Evolutionary conservation across 2,113 vertebrate genomes (phyloP).

Genomic region (Apteryx mantelli): DNA sequence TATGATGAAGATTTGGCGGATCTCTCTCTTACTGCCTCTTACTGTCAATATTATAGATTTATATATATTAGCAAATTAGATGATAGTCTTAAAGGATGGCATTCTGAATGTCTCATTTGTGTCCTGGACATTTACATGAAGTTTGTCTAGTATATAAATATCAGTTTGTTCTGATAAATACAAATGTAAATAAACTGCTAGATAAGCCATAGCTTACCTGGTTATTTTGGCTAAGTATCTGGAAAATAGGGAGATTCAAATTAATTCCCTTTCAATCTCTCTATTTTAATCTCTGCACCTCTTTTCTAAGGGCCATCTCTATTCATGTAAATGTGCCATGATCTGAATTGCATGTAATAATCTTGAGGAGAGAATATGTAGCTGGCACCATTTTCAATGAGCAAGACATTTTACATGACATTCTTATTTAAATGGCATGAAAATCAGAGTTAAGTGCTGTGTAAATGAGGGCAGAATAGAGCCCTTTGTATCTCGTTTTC

Average conservation of each 20-base stretch:
- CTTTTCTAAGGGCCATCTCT: background rate
- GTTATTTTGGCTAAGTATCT: background rate
- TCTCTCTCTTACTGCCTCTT: background rate
- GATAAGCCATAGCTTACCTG: background rate
- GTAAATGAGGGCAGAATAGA: constrained; percentile 60
- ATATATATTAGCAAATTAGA: constrained; percentile 1
- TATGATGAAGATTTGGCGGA: background rate
- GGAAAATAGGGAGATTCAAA: background rate
- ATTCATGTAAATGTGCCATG: constrained; percentile 22
- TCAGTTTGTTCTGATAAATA: background rate
- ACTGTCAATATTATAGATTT: background rate
- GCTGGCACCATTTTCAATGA: background rate
- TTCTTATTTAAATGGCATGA: constrained; percentile 46
- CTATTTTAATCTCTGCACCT: background rate
- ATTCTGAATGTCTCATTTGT: background rate
- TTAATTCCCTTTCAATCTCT: background rate
- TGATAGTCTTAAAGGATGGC: background rate
- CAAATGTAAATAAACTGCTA: background rate
- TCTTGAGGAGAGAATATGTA: constrained; percentile 8
- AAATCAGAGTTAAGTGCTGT: constrained; percentile 52
- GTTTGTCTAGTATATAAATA: background rate
- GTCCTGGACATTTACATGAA: background rate
- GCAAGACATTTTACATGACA: constrained; percentile 4
- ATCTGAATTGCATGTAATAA: background rate
- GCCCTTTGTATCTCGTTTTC: constrained; percentile 57